Evolutionary conservation across 1,140 invertebrate genomes (phyloP), one percentile per base, ranked within the genome.

Genomic region (Cyclina sinensis): DNA sequence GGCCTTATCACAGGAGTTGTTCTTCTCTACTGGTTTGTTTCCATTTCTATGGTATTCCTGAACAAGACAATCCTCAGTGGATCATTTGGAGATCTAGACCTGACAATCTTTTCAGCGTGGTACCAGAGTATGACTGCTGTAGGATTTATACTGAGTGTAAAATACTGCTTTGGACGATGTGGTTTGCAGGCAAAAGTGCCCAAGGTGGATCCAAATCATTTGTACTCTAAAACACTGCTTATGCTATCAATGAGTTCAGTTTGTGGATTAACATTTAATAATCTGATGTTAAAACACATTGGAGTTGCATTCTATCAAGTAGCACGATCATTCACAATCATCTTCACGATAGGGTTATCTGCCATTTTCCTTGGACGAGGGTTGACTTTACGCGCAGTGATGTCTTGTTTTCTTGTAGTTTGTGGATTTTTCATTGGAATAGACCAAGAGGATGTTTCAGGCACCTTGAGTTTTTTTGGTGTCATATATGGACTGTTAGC

Each of bases 221-320:
- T 95, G 2, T 85, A 93, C 0, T 65, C 93, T 43, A 88, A 54
- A 14, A 92, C 94, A 59, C 91, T 95, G 84, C 35, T 95, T 0
- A 87, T 91, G 37, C 79, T 95, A 30, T 93, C 94, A 4, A 90
- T 93, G 14, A 87, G 90, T 21, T 95, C 93, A 81, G 93, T 95
- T 1, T 89, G 90, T 12, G 93, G 93, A 70, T 86, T 95, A 30
- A 90, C 93, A 0, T 92, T 95, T 76, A 95, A 95, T 78, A 95
- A 95, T 88, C 89, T 95, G 0, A 94, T 95, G 92, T 81, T 95
- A 35, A 95, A 95, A 84, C 92, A 94, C 78, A 95, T 95, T 43
- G 93, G 93, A 27, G 93, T 95, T 0, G 93, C 95, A 30, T 95
- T 95, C 89, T 95, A 95, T 87, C 95, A 95, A 89, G 91, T 95